Conservation (phyloP, 1,140 invertebrate species). For the Panagrolaimus sp. region DNA sequence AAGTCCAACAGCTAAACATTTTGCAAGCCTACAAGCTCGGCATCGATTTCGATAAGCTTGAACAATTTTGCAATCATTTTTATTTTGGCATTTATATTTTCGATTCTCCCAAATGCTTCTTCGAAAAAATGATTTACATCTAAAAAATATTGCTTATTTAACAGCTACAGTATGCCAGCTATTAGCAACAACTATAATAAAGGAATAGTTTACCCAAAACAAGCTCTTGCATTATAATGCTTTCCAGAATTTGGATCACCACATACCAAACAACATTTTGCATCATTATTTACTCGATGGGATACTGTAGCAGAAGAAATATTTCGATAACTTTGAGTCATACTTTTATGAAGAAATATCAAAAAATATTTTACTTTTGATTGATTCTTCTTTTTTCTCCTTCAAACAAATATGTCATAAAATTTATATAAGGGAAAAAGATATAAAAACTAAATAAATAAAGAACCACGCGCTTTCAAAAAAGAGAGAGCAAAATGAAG, state of each 20-base stretch:
- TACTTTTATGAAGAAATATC: background rate
- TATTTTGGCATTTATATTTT: background rate
- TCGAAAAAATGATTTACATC: slow-evolving; percentile 10
- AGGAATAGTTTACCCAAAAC: background rate
- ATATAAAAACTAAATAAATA: background rate
- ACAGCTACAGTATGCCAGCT: background rate
- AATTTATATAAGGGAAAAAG: too few relatives aligned
- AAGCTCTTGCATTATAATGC: background rate
- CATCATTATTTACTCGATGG: background rate
- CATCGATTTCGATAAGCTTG: slow-evolving; percentile 6
- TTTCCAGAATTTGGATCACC: background rate
- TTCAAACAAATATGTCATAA: too few relatives aligned
- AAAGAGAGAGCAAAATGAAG: background rate
- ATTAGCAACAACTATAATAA: too few relatives aligned
- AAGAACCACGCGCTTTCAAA: background rate
- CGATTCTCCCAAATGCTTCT: slow-evolving; percentile 8
- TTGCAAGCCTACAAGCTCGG: background rate
- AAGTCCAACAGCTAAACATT: slow-evolving; percentile 2
- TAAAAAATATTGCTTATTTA: background rate
- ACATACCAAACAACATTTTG: background rate
- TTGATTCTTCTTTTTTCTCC: too few relatives aligned
- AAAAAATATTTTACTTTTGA: too few relatives aligned
- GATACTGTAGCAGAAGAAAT: background rate
- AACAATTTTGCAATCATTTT: background rate
- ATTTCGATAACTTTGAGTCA: background rate